Base-by-base conservation (phyloP, 2,888 invertebrate species). In the Leptopilina syphax region DNA sequence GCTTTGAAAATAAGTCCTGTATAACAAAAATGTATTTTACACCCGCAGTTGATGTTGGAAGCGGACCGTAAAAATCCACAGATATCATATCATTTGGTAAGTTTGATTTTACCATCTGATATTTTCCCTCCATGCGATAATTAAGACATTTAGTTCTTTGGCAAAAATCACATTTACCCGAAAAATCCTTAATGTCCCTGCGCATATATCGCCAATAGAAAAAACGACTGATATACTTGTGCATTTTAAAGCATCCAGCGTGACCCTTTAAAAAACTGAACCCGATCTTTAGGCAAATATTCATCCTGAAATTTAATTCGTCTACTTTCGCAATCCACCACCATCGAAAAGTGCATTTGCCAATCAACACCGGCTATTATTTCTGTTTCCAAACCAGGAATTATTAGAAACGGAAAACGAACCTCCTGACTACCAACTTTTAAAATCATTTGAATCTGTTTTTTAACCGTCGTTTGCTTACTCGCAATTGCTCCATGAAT, bases 151-250 rank as follows among this genome's bases (percentile, higher is more conserved):
- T 70, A 1, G 50, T 70, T 54, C 24, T 6, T 18, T 63, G 63
- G 63, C 63, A 63, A 8, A 63, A 18, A 18, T 63, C 63, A 18
- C 63, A 18, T 8, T 18, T 63, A 63, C 24, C 24, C 7, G 24
- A 18, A 63, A 63, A 63, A 63, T 18, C 9, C 63, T 63, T 63
- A 9, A 63, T 63, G 8, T 63, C 63, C 8, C 63, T 63, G 24
- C 63, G 63, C 63, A 63, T 63, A 63, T 63, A 18, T 18, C 63
- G 63, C 63, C 63, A 63, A 63, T 63, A 18, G 6, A 63, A 63
- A 9, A 63, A 63, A 18, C 63, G 63, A n/a, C 18, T 8, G 2
- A 63, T 63, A 24, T 63, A 24, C 7, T 8, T 63, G 1, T 63
- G 24, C 63, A 63, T 63, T 24, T 63, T 63, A 7, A 24, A 18